Evolutionary conservation across 2,888 invertebrate species (phyloP).

Genomic region (Polymixis lichenea): DNA sequence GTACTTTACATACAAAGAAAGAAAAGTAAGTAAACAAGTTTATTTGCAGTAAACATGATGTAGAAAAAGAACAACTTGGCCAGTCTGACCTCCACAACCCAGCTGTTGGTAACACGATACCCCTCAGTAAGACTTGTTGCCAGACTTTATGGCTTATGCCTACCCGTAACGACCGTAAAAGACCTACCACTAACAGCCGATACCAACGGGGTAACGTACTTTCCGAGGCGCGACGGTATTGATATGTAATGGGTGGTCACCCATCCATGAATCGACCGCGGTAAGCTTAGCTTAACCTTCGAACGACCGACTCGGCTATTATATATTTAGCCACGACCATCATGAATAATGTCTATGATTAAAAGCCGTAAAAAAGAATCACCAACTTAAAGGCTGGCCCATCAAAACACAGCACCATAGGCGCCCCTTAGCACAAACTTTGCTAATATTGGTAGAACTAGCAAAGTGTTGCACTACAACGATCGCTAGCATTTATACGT

Average conservation of each 20-base stretch:
- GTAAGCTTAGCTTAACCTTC: too few relatives aligned
- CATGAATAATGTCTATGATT: background rate
- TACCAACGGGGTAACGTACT: background rate
- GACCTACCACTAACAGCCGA: background rate
- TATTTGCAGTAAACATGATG: too few relatives aligned
- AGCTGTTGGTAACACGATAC: background rate
- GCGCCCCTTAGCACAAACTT: slow-evolving; percentile 40
- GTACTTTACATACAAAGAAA: background rate
- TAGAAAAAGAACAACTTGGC: too few relatives aligned
- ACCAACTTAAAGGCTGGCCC: slow-evolving; percentile 14
- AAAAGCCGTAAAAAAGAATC: background rate
- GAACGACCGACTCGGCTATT: background rate
- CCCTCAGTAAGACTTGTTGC: background rate
- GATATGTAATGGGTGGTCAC: background rate
- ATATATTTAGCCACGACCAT: background rate
- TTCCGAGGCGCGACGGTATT: too few relatives aligned
- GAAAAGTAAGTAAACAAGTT: too few relatives aligned
- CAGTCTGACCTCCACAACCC: background rate
- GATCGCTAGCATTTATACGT: slow-evolving; percentile 60
- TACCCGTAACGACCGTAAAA: background rate
- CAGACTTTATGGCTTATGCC: background rate
- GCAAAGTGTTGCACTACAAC: slow-evolving; percentile 48
- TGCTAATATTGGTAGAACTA: slow-evolving; percentile 54
- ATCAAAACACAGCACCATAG: slow-evolving; percentile 31
- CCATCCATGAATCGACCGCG: background rate